These are phyloP conservation scores for Benitochromis conjunctus DNA, from an alignment of 2,113 vertebrate genomes.

Conservation along the genomic window DNA sequence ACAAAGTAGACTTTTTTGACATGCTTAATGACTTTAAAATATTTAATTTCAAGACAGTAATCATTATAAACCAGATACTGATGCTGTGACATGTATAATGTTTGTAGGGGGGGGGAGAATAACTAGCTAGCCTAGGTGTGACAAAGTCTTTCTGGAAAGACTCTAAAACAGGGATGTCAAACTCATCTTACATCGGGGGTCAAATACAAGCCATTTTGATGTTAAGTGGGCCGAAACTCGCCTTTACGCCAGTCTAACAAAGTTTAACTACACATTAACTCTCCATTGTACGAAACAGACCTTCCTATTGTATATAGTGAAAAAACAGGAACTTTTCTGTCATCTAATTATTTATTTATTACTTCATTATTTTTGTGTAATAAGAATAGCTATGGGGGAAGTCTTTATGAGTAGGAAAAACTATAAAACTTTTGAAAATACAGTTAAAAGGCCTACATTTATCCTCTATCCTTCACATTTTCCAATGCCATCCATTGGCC, in stretches of 20 bases:
- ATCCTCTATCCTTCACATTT: background rate
- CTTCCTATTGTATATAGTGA: background rate
- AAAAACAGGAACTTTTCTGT: background rate
- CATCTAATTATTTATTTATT: background rate
- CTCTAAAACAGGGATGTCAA: background rate
- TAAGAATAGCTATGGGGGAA: background rate
- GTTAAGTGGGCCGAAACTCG: background rate
- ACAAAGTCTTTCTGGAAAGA: background rate
- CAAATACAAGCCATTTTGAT: background rate
- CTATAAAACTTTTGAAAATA: no score
- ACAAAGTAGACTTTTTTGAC: background rate
- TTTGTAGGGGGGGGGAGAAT: background rate
- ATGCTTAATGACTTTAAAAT: background rate
- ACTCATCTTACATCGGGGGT: background rate
- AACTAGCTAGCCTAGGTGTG: background rate
- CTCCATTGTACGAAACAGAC: background rate
- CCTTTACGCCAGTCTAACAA: background rate
- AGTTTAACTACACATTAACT: background rate
- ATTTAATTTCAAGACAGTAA: background rate
- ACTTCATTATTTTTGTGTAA: background rate
- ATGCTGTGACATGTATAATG: background rate
- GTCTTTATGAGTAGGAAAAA: background rate
- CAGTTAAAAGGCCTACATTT: background rate
- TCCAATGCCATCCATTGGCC: background rate
- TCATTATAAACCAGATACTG: background rate